These are phyloP conservation scores for Sipha maydis DNA, from an alignment of 2,888 invertebrate genomes.

Conservation along the genomic window DNA sequence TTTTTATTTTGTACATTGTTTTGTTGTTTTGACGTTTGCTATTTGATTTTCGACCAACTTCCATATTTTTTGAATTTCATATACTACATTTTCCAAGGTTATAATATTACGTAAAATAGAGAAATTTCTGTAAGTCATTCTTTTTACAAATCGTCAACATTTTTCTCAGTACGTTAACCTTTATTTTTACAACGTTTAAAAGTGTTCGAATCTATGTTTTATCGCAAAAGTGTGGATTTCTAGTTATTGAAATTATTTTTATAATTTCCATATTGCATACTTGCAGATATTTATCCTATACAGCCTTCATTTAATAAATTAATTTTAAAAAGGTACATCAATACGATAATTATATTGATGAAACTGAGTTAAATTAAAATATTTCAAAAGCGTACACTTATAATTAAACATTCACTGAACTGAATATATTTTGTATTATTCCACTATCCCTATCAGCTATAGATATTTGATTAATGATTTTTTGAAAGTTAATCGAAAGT, in stretches of 20 bases:
- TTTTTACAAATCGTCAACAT: too few species aligned
- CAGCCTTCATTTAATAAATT: background rate
- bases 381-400: constrained; percentile 19
- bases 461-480: background rate
- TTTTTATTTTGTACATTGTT: background rate
- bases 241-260: background rate
- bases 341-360: constrained; percentile 39
- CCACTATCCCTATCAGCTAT: too few species aligned
- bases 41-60: constrained; percentile 1
- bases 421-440: too few species aligned
- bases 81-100: background rate
- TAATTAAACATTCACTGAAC: background rate
- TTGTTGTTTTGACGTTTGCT: background rate
- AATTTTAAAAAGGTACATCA: background rate
- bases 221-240: too few species aligned
- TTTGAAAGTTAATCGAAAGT: background rate
- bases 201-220: too few species aligned
- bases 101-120: too few species aligned
- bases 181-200: too few species aligned
- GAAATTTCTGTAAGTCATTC: too few species aligned
- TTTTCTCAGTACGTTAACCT: too few species aligned
- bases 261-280: background rate
- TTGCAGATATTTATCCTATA: background rate
- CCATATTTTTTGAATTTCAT: background rate
- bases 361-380: constrained; percentile 20